Evolutionary conservation across 2,113 vertebrate species (phyloP).

Genomic region (Platanista minor): DNA sequence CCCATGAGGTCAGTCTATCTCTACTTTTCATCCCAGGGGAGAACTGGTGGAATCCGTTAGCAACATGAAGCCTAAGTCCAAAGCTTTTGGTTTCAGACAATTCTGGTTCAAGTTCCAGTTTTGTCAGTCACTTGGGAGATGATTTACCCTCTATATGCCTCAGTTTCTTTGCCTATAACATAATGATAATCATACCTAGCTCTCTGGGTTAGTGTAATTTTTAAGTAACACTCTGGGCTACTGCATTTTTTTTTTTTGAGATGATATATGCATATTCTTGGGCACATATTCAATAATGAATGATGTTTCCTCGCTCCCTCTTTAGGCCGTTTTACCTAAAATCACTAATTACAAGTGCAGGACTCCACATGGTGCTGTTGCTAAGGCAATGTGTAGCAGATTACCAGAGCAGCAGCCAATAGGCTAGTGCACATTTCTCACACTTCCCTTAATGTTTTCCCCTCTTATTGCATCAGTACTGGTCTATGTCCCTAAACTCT

Average conservation of each 20-base stretch:
- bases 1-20: not conserved
- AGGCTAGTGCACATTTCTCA: not conserved
- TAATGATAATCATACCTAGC: not conserved
- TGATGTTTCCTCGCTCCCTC: not conserved
- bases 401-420: not conserved
- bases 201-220: not conserved
- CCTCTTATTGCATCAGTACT: not conserved
- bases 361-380: accelerated
- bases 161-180: not conserved
- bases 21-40: not conserved
- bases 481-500: not conserved
- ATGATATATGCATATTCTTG: not conserved
- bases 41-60: not conserved
- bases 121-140: not conserved
- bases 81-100: not conserved
- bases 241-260: not conserved
- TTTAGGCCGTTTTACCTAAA: not conserved
- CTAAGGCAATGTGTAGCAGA: not conserved
- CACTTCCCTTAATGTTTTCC: not conserved
- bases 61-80: not conserved
- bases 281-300: not conserved
- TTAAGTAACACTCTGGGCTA: not conserved
- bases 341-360: not conserved
- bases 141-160: not conserved
- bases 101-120: not conserved